Conservation (phyloP, 2,888 invertebrate genomes). For the Thalpophila matura region DNA sequence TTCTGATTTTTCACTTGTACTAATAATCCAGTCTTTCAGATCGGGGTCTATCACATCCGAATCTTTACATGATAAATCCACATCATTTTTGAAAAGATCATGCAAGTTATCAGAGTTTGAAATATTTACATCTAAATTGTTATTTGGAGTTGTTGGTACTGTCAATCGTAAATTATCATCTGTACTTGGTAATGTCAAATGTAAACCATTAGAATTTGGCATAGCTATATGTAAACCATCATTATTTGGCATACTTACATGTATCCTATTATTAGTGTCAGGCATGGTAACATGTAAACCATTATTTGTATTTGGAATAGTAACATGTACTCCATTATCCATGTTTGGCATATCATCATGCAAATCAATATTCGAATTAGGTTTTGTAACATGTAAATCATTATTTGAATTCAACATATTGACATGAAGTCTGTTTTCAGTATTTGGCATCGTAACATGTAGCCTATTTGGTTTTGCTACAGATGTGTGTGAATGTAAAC, state of each 20-base stretch:
- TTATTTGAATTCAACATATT: conserved; percentile 35
- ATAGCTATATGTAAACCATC: conserved; percentile 32
- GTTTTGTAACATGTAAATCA: conserved; percentile 18
- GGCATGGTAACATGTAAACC: conserved; percentile 42
- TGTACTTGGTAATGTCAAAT: conserved; percentile 45
- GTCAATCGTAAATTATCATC: conserved; percentile 45
- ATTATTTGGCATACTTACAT: conserved; percentile 41
- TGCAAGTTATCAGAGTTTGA: conserved; percentile 62
- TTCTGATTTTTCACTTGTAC: conserved; percentile 75
- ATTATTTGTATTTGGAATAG: conserved; percentile 36
- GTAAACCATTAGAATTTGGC: conserved; percentile 45
- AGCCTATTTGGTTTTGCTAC: conserved; percentile 31
- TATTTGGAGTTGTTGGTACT: conserved; percentile 36
- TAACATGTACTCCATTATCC: conserved; percentile 21
- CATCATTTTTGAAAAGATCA: conserved; percentile 76
- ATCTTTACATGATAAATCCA: conserved; percentile 74
- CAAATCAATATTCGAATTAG: conserved; percentile 38
- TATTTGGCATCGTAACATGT: conserved; percentile 20
- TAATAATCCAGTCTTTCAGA: conserved; percentile 78
- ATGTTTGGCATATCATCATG: conserved; percentile 27
- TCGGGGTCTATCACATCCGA: conserved; percentile 70
- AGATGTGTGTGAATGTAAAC: conserved; percentile 23
- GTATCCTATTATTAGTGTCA: conserved; percentile 23
- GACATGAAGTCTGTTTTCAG: conserved; percentile 23
- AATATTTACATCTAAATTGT: conserved; percentile 44